Base-by-base conservation (phyloP, 2,113 vertebrate species). In the Ploceus nigricollis region DNA sequence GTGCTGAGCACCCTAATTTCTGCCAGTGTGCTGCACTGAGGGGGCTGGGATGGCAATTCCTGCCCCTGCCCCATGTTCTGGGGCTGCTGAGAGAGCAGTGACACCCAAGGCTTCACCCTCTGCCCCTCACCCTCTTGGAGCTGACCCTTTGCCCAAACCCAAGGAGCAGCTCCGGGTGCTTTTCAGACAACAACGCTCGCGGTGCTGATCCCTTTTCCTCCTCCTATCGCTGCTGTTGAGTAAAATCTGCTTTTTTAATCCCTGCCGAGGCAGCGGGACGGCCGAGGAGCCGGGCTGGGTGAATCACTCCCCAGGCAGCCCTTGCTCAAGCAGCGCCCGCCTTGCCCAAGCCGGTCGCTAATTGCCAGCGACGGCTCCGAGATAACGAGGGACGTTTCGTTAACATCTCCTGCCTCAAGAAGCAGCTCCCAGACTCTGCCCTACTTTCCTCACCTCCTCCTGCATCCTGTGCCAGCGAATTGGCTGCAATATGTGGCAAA, bases 361-460 rank as follows among this genome's bases (percentile, higher is more conserved):
- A 84, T 95, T 95, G 79, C 54, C 17, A 15, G 28, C 39, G 15
- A 40, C 69, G 60, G 54, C 85, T 6, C 79, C 1, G 11, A 84
- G 91, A 95, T 95, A 96, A 96, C 69, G 37, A 80, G 11, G 4
- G 19, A 20, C 8, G 13, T 92, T 70, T 95, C 12, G 44, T 83
- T 86, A 94, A 37, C 94, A 88, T 77, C 93, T 83, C 87, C 60
- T 4, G 60, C 9, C 85, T 88, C 2, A 11, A 5, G 3, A 44
- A 82, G 92, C 90, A 47, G 92, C 82, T 97, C 86, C 64, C 88
- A 89, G 93, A 66, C 88, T 25, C 85, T 93, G 93, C 82, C 94
- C 94, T 83, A 78, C 44, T 96, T 95, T 96, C 88, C 79, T 86
- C 85, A 40, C 63, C n/a, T 23, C 60, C 77, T 93, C 69, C 89